Evolutionary conservation across 2,113 vertebrate genomes (phyloP), one percentile per base, ranked within the genome.

Genomic region (Sprattus sprattus): DNA sequence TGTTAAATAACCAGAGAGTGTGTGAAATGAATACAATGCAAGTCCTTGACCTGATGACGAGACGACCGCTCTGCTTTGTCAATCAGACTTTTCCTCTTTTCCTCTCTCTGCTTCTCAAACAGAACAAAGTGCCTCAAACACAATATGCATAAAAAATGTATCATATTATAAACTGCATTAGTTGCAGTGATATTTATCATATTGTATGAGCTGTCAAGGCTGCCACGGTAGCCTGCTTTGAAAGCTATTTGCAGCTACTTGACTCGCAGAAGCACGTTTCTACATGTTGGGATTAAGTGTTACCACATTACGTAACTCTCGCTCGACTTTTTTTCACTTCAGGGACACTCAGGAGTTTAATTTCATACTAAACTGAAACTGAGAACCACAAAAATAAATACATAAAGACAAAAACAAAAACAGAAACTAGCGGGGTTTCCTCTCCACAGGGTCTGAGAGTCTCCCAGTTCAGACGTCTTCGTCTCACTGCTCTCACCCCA

Each of bases 11-110:
- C 16, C 11, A 78, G 10, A 78, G 0, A 15, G 71, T 28, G 71
- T 78, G 71, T 78, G 71, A 78, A 32, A 78, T 2, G 71, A 78
- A 11, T 15, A 78, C 71, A 78, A 78, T 78, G 32, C 71, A 78
- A 39, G 11, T 28, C 71, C 71, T 78, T 78, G 71, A 78, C 71
- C 71, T 78, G 71, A 28, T 78, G 71, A 32, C 32, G 15, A 32
- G 13, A 78, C 71, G 11, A 78, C 71, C 39, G 71, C 28, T 2
- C 71, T 44, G 39, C 71, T 78, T 39, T 78, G 71, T 78, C 71
- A 78, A 39, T 78, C 71, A 78, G 71, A 28, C 28, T 16, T 78
- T 39, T 78, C 20, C 28, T 4, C 15, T 15, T 32, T 39, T 39
- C 15, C 39, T 3, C 15, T 5, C 71, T 16, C 64, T 71, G 64